Evolutionary conservation across 1,140 invertebrate genomes (phyloP).

Genomic region (Panagrolaimus sp.): DNA sequence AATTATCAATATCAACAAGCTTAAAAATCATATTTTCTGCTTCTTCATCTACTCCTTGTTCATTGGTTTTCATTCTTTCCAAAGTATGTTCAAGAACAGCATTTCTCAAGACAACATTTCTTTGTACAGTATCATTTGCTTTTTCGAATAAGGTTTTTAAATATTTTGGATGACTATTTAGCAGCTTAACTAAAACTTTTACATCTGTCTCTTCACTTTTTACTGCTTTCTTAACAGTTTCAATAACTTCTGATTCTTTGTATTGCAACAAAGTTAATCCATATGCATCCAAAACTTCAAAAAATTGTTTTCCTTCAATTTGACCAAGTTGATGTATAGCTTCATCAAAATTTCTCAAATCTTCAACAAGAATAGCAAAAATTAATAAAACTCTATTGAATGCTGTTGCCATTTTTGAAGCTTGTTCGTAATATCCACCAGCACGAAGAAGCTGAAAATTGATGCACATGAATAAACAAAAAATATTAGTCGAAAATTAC

Average conservation of each 20-base stretch:
- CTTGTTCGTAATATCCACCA: conserved; percentile 33
- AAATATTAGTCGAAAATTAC: not conserved
- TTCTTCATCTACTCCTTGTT: not conserved
- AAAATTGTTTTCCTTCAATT: conserved; percentile 19
- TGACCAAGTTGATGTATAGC: conserved; percentile 29
- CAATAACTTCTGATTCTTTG: conserved; percentile 26
- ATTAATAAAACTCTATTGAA: conserved; percentile 25
- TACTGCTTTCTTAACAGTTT: conserved; percentile 12
- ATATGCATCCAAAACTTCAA: conserved; percentile 35
- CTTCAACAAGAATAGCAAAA: conserved; percentile 43
- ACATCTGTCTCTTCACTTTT: conserved; percentile 13
- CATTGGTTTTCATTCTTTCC: not conserved
- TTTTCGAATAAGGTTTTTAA: not conserved
- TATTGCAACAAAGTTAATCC: conserved; percentile 38
- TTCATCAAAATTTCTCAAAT: conserved; percentile 35
- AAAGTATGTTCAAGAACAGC: not conserved
- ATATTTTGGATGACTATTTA: conserved; percentile 11
- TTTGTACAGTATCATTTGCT: not conserved
- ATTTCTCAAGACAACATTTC: not conserved
- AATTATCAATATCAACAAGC: conserved; percentile 26
- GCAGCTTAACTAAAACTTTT: conserved; percentile 9
- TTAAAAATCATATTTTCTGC: conserved; percentile 18
- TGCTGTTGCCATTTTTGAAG: conserved; percentile 34
- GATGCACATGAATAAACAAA: not conserved
- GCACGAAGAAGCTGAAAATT: conserved; percentile 44